Conservation (phyloP, 1,140 invertebrate species). For the Drosophila ogumai region DNA sequence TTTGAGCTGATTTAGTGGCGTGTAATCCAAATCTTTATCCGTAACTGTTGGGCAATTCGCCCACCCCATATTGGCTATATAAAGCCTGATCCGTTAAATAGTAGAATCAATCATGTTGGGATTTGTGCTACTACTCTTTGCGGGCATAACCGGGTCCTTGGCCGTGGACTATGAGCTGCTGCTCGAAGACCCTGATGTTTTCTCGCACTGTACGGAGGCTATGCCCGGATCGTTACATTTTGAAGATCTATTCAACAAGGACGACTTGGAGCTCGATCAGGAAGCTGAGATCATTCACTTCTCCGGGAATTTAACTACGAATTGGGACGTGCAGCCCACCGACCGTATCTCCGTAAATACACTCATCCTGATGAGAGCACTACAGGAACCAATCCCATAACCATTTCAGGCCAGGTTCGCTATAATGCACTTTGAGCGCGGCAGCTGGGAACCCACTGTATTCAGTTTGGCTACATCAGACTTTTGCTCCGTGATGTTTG, state of each 20-base stretch:
- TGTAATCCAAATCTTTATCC: slow-evolving; percentile 3
- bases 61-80: slow-evolving; percentile 9
- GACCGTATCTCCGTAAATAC: slow-evolving; percentile 51
- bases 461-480: slow-evolving; percentile 42
- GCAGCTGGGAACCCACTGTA: slow-evolving; percentile 61
- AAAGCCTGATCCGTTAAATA: not conserved
- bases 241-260: slow-evolving; percentile 9
- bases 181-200: slow-evolving; percentile 56
- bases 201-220: slow-evolving; percentile 32
- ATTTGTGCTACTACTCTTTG: slow-evolving; percentile 23
- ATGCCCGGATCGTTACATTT: slow-evolving; percentile 29
- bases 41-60: not conserved
- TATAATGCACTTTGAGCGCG: slow-evolving; percentile 44
- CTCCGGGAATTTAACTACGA: slow-evolving; percentile 21
- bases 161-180: slow-evolving; percentile 44
- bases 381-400: not conserved
- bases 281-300: slow-evolving; percentile 32
- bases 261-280: slow-evolving; percentile 9
- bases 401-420: slow-evolving; percentile 23
- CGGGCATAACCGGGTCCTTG: slow-evolving; percentile 6
- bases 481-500: slow-evolving; percentile 58
- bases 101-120: slow-evolving; percentile 38
- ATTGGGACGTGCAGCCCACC: slow-evolving; percentile 47
- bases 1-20: not conserved
- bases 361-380: not conserved